phyloP scores from a whole-genome alignment of 30 jellyfish, hydroid and myxozoan species.

The Aurelia sp. region DNA sequence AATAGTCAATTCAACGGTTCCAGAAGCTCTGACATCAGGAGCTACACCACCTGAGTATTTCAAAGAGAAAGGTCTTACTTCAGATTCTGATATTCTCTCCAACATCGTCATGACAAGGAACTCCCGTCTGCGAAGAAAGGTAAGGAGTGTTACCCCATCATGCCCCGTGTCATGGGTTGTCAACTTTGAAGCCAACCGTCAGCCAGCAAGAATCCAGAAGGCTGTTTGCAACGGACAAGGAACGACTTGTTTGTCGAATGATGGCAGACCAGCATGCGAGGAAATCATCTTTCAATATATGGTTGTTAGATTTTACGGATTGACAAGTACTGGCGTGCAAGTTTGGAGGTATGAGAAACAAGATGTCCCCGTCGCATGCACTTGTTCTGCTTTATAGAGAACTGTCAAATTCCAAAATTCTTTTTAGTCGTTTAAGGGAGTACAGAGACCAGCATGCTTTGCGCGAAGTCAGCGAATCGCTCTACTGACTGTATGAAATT shows the following conservation, averaged over 20 bases:
- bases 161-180: slow-evolving; percentile 68
- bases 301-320: slow-evolving; percentile 36
- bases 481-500: too few species aligned
- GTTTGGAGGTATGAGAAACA: slow-evolving; percentile 27
- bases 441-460: too few species aligned
- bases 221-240: slow-evolving; percentile 63
- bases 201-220: slow-evolving; percentile 39
- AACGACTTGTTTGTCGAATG: slow-evolving; percentile 50
- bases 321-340: slow-evolving; percentile 21
- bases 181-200: slow-evolving; percentile 36
- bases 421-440: too few species aligned
- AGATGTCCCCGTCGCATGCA: slow-evolving; percentile 38
- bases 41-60: slow-evolving; percentile 61
- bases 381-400: slow-evolving; percentile 20
- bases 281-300: slow-evolving; percentile 5
- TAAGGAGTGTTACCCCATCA: slow-evolving; percentile 28
- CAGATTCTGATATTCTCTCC: slow-evolving; percentile 31
- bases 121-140: background rate
- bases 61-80: background rate
- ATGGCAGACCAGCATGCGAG: slow-evolving; percentile 56
- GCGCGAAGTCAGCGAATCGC: too few species aligned
- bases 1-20: slow-evolving; percentile 45
- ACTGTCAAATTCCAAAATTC: background rate
- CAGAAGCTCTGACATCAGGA: slow-evolving; percentile 42
- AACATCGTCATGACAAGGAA: slow-evolving; percentile 13